phyloP scores from a whole-genome alignment of 2,888 invertebrate species.

The Drosophila longiperda region DNA sequence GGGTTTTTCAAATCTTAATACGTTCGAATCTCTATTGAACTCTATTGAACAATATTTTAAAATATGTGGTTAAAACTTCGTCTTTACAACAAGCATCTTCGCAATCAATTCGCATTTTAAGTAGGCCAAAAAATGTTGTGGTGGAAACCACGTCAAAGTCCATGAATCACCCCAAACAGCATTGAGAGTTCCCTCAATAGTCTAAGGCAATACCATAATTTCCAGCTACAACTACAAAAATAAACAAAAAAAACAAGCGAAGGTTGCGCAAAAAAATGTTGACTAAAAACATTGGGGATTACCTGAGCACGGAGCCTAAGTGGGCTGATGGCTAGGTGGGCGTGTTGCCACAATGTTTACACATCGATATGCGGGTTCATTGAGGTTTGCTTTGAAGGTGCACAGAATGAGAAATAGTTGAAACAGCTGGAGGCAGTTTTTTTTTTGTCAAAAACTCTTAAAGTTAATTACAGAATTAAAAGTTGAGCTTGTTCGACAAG shows the following conservation, averaged over 20 bases:
- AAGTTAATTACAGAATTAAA: slow-evolving; percentile 51
- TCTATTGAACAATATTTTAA: slow-evolving; percentile 25
- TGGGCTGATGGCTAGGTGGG: slow-evolving; percentile 51
- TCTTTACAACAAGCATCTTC: slow-evolving; percentile 14
- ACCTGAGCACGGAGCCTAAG: slow-evolving; percentile 44
- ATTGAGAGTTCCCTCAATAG: slow-evolving; percentile 46
- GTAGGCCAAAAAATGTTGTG: slow-evolving; percentile 63
- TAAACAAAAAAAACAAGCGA: slow-evolving; percentile 45
- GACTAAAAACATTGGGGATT: slow-evolving; percentile 53
- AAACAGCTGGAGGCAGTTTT: neutral
- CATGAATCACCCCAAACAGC: slow-evolving; percentile 60
- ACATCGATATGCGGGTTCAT: slow-evolving; percentile 30
- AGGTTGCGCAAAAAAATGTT: slow-evolving; percentile 66
- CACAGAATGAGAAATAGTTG: slow-evolving; percentile 23
- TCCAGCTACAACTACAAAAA: slow-evolving; percentile 25
- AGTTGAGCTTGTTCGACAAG: slow-evolving; percentile 31
- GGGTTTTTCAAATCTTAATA: slow-evolving; percentile 49
- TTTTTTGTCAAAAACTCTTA: slow-evolving; percentile 10
- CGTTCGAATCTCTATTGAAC: slow-evolving; percentile 9
- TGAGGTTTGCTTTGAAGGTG: slow-evolving; percentile 27
- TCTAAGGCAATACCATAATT: slow-evolving; percentile 30
- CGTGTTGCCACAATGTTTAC: slow-evolving; percentile 18
- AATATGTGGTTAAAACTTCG: slow-evolving; percentile 13
- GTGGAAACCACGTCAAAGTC: slow-evolving; percentile 61
- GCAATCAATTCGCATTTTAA: slow-evolving; percentile 58